These are phyloP conservation scores for Erpornis zantholeuca DNA, from an alignment of 2,113 vertebrate genomes.

Conservation along the genomic window DNA sequence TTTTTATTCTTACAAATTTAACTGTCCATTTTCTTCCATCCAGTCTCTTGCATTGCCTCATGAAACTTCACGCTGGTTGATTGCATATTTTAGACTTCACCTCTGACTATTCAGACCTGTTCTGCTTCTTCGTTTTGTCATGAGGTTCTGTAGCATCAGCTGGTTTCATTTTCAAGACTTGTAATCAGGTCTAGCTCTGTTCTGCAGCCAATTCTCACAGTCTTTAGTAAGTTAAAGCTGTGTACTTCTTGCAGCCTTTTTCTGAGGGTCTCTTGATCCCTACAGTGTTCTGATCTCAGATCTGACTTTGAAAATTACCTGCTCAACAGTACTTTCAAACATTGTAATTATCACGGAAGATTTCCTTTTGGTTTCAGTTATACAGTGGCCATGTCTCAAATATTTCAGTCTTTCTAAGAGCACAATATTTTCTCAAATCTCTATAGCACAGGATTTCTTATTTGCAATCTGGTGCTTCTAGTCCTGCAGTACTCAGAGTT, in stretches of 20 bases:
- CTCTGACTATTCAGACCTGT: neutral
- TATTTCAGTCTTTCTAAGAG: neutral
- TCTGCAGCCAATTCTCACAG: neutral
- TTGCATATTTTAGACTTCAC: neutral
- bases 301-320: neutral
- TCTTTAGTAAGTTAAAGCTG: neutral
- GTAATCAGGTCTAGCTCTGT: neutral
- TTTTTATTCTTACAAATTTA: neutral
- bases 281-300: neutral
- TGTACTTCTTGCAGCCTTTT: neutral
- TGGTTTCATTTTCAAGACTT: neutral
- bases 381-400: neutral
- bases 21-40: neutral
- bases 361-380: neutral
- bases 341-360: neutral
- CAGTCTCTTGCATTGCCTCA: neutral
- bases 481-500: neutral
- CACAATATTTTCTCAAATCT: neutral
- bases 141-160: neutral
- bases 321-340: neutral
- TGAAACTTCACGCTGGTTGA: neutral
- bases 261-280: neutral
- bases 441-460: neutral
- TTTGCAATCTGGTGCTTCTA: conserved; percentile 24
- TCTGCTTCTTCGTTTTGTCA: neutral